phyloP scores from a whole-genome alignment of 2,797 vertebrate genomes.

The Morus bassanus region DNA sequence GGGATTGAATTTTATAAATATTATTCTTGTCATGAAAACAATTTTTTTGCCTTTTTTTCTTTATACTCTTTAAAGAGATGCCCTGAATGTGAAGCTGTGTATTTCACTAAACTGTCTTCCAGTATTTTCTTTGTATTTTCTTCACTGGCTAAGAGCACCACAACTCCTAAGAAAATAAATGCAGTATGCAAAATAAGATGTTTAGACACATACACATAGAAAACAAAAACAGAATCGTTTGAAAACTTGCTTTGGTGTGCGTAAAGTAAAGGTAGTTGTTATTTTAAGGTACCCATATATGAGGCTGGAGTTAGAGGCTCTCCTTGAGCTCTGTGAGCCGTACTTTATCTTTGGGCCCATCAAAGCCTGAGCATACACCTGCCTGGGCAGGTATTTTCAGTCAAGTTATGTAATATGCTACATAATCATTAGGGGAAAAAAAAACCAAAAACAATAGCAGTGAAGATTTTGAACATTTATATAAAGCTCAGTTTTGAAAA shows the following conservation, averaged over 20 bases:
- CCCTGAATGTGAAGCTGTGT: neutral
- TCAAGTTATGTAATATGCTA: neutral
- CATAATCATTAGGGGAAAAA: neutral
- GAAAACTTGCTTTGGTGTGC: neutral
- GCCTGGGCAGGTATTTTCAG: neutral
- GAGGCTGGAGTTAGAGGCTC: neutral
- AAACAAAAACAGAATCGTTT: neutral
- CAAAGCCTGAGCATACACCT: neutral
- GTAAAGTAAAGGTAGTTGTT: neutral
- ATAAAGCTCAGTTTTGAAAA: neutral
- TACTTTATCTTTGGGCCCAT: neutral
- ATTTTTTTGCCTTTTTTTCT: neutral
- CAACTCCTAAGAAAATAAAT: neutral
- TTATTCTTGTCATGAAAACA: neutral
- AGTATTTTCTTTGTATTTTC: neutral
- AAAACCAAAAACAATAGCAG: accelerated
- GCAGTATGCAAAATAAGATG: neutral
- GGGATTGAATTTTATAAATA: conserved; percentile 23
- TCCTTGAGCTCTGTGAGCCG: neutral
- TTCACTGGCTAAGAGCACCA: neutral
- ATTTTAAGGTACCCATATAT: neutral
- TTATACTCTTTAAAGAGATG: neutral
- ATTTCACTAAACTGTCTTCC: conserved; percentile 1
- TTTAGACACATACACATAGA: neutral
- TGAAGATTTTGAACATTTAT: neutral